Conservation (phyloP, 37 sponge, comb jelly and placozoan genomes). For the Agelas oroides region DNA sequence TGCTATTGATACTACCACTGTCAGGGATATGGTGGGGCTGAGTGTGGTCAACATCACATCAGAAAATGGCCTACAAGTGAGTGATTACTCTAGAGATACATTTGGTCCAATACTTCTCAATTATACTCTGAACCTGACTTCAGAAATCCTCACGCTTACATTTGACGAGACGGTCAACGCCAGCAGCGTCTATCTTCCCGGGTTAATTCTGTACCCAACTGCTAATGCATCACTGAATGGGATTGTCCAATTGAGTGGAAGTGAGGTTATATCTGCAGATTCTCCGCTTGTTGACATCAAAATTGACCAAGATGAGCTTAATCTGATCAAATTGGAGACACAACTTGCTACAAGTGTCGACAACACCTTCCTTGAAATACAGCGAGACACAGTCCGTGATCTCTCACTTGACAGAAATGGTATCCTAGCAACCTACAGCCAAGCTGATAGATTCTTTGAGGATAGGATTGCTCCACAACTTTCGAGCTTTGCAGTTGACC, state of each 20-base stretch:
- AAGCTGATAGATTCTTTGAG: not conserved
- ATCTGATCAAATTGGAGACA: slow-evolving; percentile 69
- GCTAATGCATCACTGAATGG: slow-evolving; percentile 1
- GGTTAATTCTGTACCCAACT: slow-evolving; percentile 43
- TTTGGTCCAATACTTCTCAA: slow-evolving; percentile 70
- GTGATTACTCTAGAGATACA: slow-evolving; percentile 50
- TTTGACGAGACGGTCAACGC: slow-evolving; percentile 94
- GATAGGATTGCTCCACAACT: slow-evolving; percentile 66
- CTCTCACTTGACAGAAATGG: slow-evolving; percentile 37
- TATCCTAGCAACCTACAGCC: slow-evolving; percentile 23
- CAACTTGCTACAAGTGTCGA: slow-evolving; percentile 56
- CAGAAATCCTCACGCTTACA: slow-evolving; percentile 69
- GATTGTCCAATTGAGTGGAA: slow-evolving; percentile 25
- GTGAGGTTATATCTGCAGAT: slow-evolving; percentile 45
- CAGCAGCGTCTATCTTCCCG: slow-evolving; percentile 48
- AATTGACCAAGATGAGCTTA: slow-evolving; percentile 68
- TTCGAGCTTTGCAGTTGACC: slow-evolving; percentile 53
- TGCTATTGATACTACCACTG: slow-evolving; percentile 52
- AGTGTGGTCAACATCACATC: slow-evolving; percentile 46
- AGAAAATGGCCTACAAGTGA: slow-evolving; percentile 32
- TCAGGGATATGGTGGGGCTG: slow-evolving; percentile 75
- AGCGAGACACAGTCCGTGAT: slow-evolving; percentile 48
- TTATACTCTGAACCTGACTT: slow-evolving; percentile 74
- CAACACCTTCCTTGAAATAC: slow-evolving; percentile 63
- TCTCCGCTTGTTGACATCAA: slow-evolving; percentile 47